These are phyloP conservation scores for Autographa gamma DNA, from an alignment of 2,888 invertebrate species.

Conservation along the genomic window DNA sequence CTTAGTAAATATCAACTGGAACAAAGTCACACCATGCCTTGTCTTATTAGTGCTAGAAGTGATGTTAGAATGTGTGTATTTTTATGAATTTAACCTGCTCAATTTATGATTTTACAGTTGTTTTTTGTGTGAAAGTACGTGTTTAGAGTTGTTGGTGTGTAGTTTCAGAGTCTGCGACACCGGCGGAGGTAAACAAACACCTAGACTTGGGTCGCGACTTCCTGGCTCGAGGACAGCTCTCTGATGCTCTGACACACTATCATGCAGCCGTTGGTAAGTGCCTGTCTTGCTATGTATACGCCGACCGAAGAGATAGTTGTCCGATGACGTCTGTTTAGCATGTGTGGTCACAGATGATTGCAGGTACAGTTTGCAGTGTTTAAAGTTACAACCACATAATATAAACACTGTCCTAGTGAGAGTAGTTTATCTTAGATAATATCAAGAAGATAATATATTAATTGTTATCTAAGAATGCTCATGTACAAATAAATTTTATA, in stretches of 20 bases:
- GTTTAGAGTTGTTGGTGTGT: slow-evolving; percentile 64
- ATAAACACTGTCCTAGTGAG: not conserved
- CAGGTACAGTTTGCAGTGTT: not conserved
- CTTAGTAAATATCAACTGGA: slow-evolving; percentile 88
- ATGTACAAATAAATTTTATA: no score
- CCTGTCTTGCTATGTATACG: slow-evolving; percentile 18
- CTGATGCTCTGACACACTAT: slow-evolving; percentile 98
- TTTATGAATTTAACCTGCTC: slow-evolving; percentile 62
- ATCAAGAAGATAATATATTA: not conserved
- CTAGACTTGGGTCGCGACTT: slow-evolving; percentile 97
- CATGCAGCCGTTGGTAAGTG: slow-evolving; percentile 98
- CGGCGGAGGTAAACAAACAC: slow-evolving; percentile 96
- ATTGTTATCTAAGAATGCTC: no score
- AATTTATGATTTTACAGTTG: slow-evolving; percentile 58
- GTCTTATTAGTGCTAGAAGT: slow-evolving; percentile 91
- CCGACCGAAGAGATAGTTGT: not conserved
- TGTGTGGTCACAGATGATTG: not conserved
- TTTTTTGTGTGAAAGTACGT: slow-evolving; percentile 61
- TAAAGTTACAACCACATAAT: not conserved
- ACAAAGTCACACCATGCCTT: slow-evolving; percentile 91
- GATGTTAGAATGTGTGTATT: slow-evolving; percentile 90
- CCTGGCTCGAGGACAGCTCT: slow-evolving; percentile 96
- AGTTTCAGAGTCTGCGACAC: slow-evolving; percentile 92
- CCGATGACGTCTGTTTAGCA: not conserved
- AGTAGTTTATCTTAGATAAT: not conserved